These are phyloP conservation scores for Rhagophthalmus giganteus DNA, from an alignment of 2,888 invertebrate species.

Conservation along the genomic window DNA sequence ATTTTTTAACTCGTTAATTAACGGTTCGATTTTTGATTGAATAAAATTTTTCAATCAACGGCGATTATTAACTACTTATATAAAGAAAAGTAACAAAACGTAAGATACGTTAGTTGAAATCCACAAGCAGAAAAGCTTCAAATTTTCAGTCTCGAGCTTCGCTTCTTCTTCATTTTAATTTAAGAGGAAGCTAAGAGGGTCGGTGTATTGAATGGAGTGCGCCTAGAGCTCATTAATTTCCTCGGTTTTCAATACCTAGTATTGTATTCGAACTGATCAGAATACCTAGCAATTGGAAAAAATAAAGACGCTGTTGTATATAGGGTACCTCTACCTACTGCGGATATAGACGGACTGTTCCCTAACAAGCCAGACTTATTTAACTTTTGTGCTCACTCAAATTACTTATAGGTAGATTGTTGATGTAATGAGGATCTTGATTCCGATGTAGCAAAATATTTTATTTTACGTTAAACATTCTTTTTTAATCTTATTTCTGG, in stretches of 20 bases:
- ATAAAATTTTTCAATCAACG: not conserved
- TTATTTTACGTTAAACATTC: too few species aligned
- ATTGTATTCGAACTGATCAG: conserved; percentile 39
- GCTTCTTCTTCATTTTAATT: conserved; percentile 30
- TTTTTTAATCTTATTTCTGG: too few species aligned
- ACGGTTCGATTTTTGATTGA: not conserved
- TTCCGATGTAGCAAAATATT: too few species aligned
- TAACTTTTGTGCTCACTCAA: conserved; percentile 6
- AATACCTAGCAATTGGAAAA: conserved; percentile 38
- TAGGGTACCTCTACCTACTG: too few species aligned
- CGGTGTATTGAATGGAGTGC: conserved; percentile 28
- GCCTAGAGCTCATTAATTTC: conserved; percentile 42
- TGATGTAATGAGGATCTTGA: conserved; percentile 10
- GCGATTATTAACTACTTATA: not conserved
- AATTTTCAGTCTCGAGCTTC: conserved; percentile 11
- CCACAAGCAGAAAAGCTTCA: conserved; percentile 14
- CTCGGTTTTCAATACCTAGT: conserved; percentile 40
- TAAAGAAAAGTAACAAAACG: conserved; percentile 5
- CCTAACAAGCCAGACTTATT: conserved; percentile 27
- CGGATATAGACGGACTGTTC: conserved; percentile 20
- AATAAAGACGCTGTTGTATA: conserved; percentile 24
- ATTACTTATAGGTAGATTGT: conserved; percentile 11
- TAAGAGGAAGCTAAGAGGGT: conserved; percentile 29
- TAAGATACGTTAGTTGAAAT: conserved; percentile 7
- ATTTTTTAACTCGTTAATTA: not conserved